phyloP scores from a whole-genome alignment of 1,140 invertebrate species.

The Melanaphis sacchari region DNA sequence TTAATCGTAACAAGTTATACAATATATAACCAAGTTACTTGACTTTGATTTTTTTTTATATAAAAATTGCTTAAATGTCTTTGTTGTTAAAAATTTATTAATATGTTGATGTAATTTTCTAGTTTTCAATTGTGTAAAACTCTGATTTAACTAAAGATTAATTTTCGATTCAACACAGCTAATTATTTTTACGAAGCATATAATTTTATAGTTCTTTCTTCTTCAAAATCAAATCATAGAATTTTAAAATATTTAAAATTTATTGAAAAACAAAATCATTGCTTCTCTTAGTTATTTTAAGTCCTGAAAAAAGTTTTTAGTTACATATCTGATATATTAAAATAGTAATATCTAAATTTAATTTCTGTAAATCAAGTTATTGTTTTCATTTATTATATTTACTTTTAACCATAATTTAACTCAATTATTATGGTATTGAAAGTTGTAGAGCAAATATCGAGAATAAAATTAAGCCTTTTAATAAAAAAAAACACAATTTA shows the following conservation, averaged over 20 bases:
- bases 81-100: no score
- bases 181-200: background rate
- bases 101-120: no score
- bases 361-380: background rate
- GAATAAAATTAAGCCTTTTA: background rate
- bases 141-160: no score
- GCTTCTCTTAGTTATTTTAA: background rate
- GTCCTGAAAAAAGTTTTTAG: background rate
- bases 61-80: no score
- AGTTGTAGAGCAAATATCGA: background rate
- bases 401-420: no score
- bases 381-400: background rate
- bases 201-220: background rate
- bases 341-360: background rate
- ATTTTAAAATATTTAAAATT: background rate
- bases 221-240: background rate
- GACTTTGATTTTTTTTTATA: no score
- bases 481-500: background rate
- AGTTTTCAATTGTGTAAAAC: no score
- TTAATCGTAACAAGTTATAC: no score
- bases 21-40: no score
- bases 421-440: background rate
- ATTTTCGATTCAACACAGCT: background rate
- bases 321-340: no score
- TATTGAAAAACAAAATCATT: background rate